A percentile compares a stretch with the other conserved stretches of the same genome.
Evolutionary conservation across 1,140 invertebrate species (phyloP).

Genomic region (Drosophila nannoptera): DNA sequence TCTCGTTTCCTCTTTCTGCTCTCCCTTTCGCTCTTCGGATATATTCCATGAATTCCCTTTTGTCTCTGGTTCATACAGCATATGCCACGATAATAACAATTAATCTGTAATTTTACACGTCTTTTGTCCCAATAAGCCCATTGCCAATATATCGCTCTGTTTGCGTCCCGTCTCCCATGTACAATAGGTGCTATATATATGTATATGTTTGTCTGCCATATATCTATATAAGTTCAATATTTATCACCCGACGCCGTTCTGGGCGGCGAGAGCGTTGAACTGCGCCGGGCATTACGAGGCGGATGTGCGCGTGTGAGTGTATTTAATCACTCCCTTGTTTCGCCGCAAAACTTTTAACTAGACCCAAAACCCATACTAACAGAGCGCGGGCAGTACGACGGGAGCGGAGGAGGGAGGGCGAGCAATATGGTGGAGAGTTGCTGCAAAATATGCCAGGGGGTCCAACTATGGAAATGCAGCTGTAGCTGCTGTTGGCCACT

Average conservation of each 20-base stretch:
- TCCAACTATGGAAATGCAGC: slow-evolving; percentile 29
- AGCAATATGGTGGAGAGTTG: no score
- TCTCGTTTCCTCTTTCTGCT: neutral
- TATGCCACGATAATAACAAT: slow-evolving; percentile 44
- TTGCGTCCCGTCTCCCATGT: slow-evolving; percentile 2
- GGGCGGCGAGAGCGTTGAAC: slow-evolving; percentile 52
- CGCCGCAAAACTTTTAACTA: slow-evolving; percentile 13
- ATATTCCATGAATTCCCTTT: neutral
- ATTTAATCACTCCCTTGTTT: slow-evolving; percentile 51
- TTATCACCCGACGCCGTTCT: slow-evolving; percentile 39
- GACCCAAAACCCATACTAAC: slow-evolving; percentile 13
- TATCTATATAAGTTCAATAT: slow-evolving; percentile 31
- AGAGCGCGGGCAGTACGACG: neutral
- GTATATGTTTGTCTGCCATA: slow-evolving; percentile 17
- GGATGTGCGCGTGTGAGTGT: slow-evolving; percentile 9
- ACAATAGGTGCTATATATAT: neutral
- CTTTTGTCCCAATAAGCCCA: slow-evolving; percentile 47
- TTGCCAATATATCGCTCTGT: slow-evolving; percentile 42
- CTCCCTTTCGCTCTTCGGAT: slow-evolving; percentile 16
- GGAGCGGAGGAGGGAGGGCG: no score
- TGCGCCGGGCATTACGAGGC: slow-evolving; percentile 37
- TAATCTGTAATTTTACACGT: slow-evolving; percentile 48
- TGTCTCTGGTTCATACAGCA: slow-evolving; percentile 1
- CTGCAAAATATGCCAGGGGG: slow-evolving; percentile 38
- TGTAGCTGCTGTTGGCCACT: slow-evolving; percentile 9